A percentile compares a stretch with the other conserved stretches of the same genome.
Evolutionary conservation across 2,113 vertebrate genomes (phyloP).

Genomic region (Chionis minor): DNA sequence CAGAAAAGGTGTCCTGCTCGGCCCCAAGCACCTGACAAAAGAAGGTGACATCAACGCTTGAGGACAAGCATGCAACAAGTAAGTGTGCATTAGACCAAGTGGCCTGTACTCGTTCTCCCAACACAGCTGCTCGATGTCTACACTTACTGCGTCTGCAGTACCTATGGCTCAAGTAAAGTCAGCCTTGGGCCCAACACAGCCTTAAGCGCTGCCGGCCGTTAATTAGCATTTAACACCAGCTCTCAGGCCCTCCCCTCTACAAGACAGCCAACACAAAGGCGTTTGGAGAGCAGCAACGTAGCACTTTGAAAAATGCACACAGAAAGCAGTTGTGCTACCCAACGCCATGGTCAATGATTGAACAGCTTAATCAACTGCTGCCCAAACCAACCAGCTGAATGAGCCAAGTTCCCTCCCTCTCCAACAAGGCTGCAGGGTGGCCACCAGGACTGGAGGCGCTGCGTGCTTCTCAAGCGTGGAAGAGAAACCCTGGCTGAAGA

Average conservation of each 20-base stretch:
- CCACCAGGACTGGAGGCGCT: fast-evolving
- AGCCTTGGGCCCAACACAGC: not conserved
- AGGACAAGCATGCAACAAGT: not conserved
- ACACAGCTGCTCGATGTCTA: not conserved
- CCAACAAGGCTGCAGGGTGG: not conserved
- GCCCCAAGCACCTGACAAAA: not conserved
- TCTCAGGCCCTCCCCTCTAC: not conserved
- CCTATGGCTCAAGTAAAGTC: not conserved
- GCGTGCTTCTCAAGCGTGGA: fast-evolving
- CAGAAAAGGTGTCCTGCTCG: not conserved
- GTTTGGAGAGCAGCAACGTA: not conserved
- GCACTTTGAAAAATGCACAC: not conserved
- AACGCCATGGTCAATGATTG: not conserved
- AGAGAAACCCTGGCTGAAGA: not conserved
- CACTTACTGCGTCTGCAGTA: not conserved
- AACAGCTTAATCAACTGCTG: not conserved
- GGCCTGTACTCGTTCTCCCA: not conserved
- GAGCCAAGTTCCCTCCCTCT: not conserved
- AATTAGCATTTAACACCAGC: not conserved
- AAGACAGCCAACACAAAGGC: not conserved
- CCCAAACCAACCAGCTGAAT: not conserved
- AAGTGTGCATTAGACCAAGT: not conserved
- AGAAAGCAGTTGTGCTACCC: not conserved
- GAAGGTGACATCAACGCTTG: not conserved
- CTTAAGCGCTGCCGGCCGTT: not conserved